A percentile compares a stretch with the other conserved stretches of the same genome.
phyloP scores from a whole-genome alignment of 1,140 invertebrate species.

The Idris sp. region DNA sequence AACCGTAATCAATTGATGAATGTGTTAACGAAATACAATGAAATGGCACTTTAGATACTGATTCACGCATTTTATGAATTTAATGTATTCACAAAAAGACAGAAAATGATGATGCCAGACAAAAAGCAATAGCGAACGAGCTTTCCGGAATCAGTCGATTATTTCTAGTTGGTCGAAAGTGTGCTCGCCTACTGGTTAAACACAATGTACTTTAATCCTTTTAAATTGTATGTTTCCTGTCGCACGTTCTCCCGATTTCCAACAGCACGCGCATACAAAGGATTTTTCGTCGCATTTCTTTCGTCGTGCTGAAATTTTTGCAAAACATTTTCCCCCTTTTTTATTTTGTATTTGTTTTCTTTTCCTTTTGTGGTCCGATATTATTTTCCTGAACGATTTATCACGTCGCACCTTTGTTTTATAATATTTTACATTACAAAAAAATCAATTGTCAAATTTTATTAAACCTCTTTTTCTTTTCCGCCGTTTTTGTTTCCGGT shows the following conservation, averaged over 20 bases:
- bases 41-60: constrained; percentile 39
- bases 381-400: constrained; percentile 42
- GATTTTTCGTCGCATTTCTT: constrained; percentile 43
- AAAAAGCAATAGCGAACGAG: constrained; percentile 34
- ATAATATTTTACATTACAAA: constrained; percentile 28
- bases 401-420: constrained; percentile 22
- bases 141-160: constrained; percentile 56
- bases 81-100: constrained; percentile 50
- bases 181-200: constrained; percentile 45
- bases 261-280: constrained; percentile 21
- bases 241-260: constrained; percentile 26
- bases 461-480: constrained; percentile 17
- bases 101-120: constrained; percentile 37
- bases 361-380: constrained; percentile 20
- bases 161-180: constrained; percentile 58
- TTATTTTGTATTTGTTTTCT: constrained; percentile 24
- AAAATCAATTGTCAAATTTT: constrained; percentile 6
- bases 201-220: constrained; percentile 61
- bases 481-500: constrained; percentile 2
- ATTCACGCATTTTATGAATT: constrained; percentile 39
- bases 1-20: constrained; percentile 32
- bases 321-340: constrained; percentile 37
- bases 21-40: constrained; percentile 24
- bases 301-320: constrained; percentile 30
- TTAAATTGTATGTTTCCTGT: constrained; percentile 58